Percentiles rank a stretch among this genome's conserved stretches.
phyloP scores from a whole-genome alignment of 1,140 invertebrate genomes.

The Caerostris extrusa region DNA sequence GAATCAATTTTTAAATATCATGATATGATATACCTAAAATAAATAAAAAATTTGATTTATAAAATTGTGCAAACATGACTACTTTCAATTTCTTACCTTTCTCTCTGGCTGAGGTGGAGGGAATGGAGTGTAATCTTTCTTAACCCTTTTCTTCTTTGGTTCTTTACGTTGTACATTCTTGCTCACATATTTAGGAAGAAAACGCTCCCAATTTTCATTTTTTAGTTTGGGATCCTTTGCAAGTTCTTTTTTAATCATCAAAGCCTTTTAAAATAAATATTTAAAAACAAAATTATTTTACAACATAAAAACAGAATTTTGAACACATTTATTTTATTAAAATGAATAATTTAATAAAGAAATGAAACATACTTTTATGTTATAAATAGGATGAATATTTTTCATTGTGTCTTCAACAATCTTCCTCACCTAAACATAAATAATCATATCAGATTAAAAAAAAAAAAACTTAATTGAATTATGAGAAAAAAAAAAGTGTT shows the following conservation, averaged over 20 bases:
- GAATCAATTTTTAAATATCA: no score
- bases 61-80: background rate
- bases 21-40: no score
- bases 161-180: conserved; percentile 94
- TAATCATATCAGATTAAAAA: no score
- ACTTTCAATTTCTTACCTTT: conserved; percentile 83
- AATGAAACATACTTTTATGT: conserved; percentile 88
- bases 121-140: conserved; percentile 97
- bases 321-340: background rate
- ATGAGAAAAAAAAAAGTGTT: no score
- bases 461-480: no score
- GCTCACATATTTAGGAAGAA: conserved; percentile 96
- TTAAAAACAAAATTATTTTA: background rate
- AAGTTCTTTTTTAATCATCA: conserved; percentile 99
- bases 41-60: background rate
- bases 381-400: conserved; percentile 99
- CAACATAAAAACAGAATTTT: background rate
- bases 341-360: background rate
- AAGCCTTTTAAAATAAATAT: conserved; percentile 81
- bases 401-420: conserved; percentile 99
- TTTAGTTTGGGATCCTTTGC: conserved; percentile 94
- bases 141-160: conserved; percentile 88
- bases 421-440: conserved; percentile 86
- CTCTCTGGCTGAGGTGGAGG: conserved; percentile 95
- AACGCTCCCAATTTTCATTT: conserved; percentile 98